phyloP scores from a whole-genome alignment of 2,797 vertebrate species.

The Cryptoblepharus egeriae region DNA sequence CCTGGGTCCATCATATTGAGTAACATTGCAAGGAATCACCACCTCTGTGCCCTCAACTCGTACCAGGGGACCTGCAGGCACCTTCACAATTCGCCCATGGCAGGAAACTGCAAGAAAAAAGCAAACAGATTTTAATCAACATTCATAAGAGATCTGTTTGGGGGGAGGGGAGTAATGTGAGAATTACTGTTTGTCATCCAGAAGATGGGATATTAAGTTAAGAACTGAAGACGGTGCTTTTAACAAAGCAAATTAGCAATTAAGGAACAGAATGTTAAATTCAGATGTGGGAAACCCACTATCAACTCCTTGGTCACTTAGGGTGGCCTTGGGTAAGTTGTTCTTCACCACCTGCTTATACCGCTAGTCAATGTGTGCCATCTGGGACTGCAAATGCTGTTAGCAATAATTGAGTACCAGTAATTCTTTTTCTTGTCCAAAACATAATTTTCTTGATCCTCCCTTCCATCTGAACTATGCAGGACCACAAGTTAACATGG shows the following conservation, averaged over 20 bases:
- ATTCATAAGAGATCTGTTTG: neutral
- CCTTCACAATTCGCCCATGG: conserved; percentile 84
- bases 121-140: neutral
- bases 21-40: conserved; percentile 88
- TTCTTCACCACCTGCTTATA: neutral
- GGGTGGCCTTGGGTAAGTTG: neutral
- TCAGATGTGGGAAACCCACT: neutral
- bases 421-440: neutral
- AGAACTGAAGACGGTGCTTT: neutral
- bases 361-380: neutral
- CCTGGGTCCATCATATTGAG: conserved; percentile 87
- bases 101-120: conserved; percentile 73
- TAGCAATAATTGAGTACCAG: neutral
- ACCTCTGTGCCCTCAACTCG: conserved; percentile 87
- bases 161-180: too few species aligned
- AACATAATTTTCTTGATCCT: neutral
- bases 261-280: too few species aligned
- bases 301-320: neutral
- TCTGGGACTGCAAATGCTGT: neutral
- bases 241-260: too few species aligned
- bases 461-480: neutral
- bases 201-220: neutral
- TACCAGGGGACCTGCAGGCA: conserved; percentile 85
- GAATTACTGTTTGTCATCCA: neutral
- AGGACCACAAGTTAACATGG: neutral